A percentile compares a stretch with the other conserved stretches of the same genome.
Conservation (phyloP, 2,888 invertebrate species). For the Ichneumoninae sp. region DNA sequence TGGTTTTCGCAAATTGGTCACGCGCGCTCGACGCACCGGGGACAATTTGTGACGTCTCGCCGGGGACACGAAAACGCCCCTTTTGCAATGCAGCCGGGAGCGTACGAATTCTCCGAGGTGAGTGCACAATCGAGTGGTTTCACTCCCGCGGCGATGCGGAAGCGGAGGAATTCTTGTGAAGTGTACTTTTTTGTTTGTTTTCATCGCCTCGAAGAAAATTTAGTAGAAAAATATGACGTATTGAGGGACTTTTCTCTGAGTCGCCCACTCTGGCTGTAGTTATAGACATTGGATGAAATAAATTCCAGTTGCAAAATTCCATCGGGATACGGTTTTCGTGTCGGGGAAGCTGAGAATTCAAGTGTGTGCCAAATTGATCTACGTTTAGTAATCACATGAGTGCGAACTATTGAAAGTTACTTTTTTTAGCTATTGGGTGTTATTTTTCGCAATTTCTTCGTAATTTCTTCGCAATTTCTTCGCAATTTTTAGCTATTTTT, state of each 20-base stretch:
- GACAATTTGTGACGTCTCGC: conserved; percentile 39
- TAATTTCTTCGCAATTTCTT: background rate
- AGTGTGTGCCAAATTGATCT: background rate
- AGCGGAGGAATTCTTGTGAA: background rate
- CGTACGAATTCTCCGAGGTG: background rate
- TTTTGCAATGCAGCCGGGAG: background rate
- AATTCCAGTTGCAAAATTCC: background rate
- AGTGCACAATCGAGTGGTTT: background rate
- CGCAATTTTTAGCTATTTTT: background rate
- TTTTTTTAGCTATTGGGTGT: background rate
- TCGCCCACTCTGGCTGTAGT: background rate
- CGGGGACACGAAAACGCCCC: background rate
- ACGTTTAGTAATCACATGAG: too few relatives aligned
- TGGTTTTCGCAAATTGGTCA: conserved; percentile 65
- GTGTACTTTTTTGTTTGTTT: background rate
- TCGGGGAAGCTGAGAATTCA: background rate
- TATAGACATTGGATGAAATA: background rate
- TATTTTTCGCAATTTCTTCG: background rate
- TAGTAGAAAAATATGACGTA: background rate
- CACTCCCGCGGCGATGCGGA: background rate
- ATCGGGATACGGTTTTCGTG: background rate
- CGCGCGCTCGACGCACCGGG: conserved; percentile 40
- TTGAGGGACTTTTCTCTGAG: background rate
- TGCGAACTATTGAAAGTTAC: too few relatives aligned
- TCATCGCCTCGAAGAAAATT: background rate